Conservation (phyloP, 1,140 invertebrate species). For the Saxidomus purpurata region DNA sequence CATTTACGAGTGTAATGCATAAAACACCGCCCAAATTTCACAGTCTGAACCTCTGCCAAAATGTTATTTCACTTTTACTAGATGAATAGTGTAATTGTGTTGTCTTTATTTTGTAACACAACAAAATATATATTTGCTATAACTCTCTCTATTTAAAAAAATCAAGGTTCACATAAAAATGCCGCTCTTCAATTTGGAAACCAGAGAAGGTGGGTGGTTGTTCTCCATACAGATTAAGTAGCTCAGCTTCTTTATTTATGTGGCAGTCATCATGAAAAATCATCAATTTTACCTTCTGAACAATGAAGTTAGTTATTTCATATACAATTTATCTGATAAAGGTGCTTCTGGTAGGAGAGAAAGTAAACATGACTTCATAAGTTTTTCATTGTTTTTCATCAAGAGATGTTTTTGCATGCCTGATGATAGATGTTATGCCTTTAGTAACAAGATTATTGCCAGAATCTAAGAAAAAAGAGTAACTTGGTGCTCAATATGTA, state of each 20-base stretch:
- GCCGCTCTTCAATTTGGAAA: conserved; percentile 20
- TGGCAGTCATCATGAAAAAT: conserved; percentile 33
- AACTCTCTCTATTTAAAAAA: background rate
- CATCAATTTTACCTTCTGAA: conserved; percentile 29
- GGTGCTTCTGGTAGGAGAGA: background rate
- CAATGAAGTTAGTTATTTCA: conserved; percentile 8
- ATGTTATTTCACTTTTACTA: conserved; percentile 15
- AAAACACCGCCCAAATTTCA: background rate
- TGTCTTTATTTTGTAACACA: background rate
- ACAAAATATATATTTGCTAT: background rate
- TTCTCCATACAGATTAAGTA: conserved; percentile 28
- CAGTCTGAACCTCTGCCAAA: background rate
- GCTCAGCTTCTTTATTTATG: conserved; percentile 8
- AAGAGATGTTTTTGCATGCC: background rate
- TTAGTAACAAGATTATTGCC: too few relatives aligned
- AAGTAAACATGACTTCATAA: background rate
- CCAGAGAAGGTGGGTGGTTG: background rate
- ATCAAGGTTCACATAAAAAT: background rate
- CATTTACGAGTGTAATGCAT: background rate
- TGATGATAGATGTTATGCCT: too few relatives aligned
- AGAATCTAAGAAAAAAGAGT: too few relatives aligned
- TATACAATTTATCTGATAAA: conserved; percentile 33
- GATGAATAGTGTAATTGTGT: background rate
- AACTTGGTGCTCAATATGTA: too few relatives aligned
- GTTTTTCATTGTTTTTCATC: background rate